Percentiles rank a stretch among this genome's conserved stretches.
phyloP scores from a whole-genome alignment of 2,888 invertebrate genomes.

The Tholera decimalis region DNA sequence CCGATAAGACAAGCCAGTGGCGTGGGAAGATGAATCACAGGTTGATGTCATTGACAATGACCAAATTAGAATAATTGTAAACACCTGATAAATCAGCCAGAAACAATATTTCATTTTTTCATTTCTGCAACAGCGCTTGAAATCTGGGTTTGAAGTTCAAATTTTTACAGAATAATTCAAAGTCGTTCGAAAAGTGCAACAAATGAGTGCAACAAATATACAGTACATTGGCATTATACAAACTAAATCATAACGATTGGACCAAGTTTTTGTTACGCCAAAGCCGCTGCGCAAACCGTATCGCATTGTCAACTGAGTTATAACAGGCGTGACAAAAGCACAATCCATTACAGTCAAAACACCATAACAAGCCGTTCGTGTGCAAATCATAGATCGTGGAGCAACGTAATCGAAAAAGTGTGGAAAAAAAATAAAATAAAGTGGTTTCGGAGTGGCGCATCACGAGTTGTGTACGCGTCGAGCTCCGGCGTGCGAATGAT shows the following conservation, averaged over 20 bases:
- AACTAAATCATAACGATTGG: slow-evolving; percentile 71
- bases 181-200: slow-evolving; percentile 30
- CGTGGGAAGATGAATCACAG: slow-evolving; percentile 77
- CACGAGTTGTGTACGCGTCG: slow-evolving; percentile 61
- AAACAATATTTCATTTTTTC: slow-evolving; percentile 32
- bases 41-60: slow-evolving; percentile 74
- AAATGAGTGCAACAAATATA: slow-evolving; percentile 68
- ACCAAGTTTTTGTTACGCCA: slow-evolving; percentile 77
- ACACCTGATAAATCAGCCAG: slow-evolving; percentile 63
- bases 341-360: slow-evolving; percentile 74
- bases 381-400: slow-evolving; percentile 87
- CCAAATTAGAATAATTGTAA: slow-evolving; percentile 68
- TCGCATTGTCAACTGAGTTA: slow-evolving; percentile 62
- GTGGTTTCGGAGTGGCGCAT: slow-evolving; percentile 60
- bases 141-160: slow-evolving; percentile 25
- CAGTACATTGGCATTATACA: slow-evolving; percentile 71
- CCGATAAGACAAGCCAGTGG: slow-evolving; percentile 58
- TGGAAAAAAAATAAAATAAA: slow-evolving; percentile 68
- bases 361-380: slow-evolving; percentile 86
- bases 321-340: slow-evolving; percentile 77
- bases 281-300: slow-evolving; percentile 64
- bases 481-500: slow-evolving; percentile 74
- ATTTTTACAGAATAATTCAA: slow-evolving; percentile 46
- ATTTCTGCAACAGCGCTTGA: slow-evolving; percentile 19
- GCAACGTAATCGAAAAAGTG: slow-evolving; percentile 82